Percentiles rank a stretch among this genome's conserved stretches.
These are phyloP conservation scores for Ashinkailepas kermadecensis DNA, from an alignment of 2,888 invertebrate genomes.

Conservation along the genomic window DNA sequence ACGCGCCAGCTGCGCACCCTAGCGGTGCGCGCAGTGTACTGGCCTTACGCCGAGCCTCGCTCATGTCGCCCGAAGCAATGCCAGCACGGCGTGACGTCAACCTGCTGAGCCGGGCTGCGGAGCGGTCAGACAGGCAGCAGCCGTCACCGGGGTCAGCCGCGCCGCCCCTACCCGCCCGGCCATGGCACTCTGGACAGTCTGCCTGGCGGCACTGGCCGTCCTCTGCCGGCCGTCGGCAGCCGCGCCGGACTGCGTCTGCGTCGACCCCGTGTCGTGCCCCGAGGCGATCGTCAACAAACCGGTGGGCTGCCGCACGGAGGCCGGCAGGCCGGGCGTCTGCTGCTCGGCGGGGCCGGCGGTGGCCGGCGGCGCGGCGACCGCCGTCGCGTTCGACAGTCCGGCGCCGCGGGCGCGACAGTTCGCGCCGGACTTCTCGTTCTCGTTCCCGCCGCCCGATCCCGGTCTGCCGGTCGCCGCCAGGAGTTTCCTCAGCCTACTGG, in stretches of 20 bases:
- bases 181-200: not conserved
- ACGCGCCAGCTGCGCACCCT: too few species aligned
- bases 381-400: not conserved
- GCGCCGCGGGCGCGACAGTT: not conserved
- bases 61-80: too few species aligned
- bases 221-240: not conserved
- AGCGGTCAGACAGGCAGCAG: too few species aligned
- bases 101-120: too few species aligned
- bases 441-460: not conserved
- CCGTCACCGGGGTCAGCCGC: not conserved
- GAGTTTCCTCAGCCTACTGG: not conserved
- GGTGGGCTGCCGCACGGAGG: not conserved
- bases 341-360: not conserved
- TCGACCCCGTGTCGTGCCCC: not conserved
- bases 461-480: not conserved
- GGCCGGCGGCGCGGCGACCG: not conserved
- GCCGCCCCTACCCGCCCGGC: not conserved
- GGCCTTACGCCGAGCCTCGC: too few species aligned
- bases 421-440: not conserved
- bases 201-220: not conserved
- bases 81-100: too few species aligned
- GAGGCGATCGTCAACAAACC: not conserved
- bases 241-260: not conserved
- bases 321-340: not conserved
- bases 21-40: too few species aligned